phyloP scores from a whole-genome alignment of 2,888 invertebrate species.

The Priocnemis perturbator region DNA sequence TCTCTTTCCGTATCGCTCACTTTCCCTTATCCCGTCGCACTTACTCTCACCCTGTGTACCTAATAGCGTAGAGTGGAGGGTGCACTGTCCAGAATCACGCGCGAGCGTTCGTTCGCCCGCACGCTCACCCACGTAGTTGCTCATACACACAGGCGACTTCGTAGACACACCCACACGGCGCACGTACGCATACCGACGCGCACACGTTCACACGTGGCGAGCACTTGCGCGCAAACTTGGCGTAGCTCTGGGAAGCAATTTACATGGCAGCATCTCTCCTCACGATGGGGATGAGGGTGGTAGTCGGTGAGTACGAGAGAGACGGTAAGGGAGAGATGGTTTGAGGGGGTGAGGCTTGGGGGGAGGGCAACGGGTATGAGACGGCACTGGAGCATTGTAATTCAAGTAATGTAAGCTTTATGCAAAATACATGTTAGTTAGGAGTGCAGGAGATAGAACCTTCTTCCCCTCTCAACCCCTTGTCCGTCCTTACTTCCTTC shows the following conservation, averaged over 20 bases:
- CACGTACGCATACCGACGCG: conserved; percentile 25
- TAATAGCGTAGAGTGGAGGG: conserved; percentile 51
- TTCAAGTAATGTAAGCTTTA: conserved; percentile 75
- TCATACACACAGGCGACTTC: conserved; percentile 30
- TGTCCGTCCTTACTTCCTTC: conserved; percentile 41
- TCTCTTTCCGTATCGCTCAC: neutral
- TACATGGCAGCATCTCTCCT: conserved; percentile 69
- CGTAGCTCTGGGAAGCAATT: conserved; percentile 67
- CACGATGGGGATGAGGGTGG: conserved; percentile 42
- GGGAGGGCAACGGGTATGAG: conserved; percentile 57
- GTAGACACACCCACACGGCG: conserved; percentile 7
- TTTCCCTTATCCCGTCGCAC: no score
- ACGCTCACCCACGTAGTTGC: conserved; percentile 19
- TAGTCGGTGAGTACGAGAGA: conserved; percentile 29
- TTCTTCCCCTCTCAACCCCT: conserved; percentile 39
- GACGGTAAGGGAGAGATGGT: no score
- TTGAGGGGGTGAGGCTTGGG: no score
- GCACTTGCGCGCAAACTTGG: conserved; percentile 60
- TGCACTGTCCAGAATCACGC: conserved; percentile 58
- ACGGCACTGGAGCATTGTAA: conserved; percentile 71
- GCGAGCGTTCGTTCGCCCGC: conserved; percentile 25
- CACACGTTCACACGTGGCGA: conserved; percentile 32
- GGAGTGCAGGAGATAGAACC: conserved; percentile 72
- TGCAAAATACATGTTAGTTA: conserved; percentile 75
- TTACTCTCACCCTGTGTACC: conserved; percentile 33